Conservation (phyloP, 2,888 invertebrate species). For the Tholera decimalis region DNA sequence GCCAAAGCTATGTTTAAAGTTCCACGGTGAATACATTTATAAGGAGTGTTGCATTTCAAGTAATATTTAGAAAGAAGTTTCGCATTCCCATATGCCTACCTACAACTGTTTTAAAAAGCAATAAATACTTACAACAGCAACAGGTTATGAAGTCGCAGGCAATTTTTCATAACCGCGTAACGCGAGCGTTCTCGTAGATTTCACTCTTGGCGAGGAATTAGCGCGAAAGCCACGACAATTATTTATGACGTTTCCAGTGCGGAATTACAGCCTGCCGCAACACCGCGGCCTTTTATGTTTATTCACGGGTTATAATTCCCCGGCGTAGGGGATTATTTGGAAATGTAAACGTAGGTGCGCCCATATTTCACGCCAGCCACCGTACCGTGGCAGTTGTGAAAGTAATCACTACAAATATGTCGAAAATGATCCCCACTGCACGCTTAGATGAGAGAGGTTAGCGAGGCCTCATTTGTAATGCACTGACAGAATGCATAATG, state of each 20-base stretch:
- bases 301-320: slow-evolving; percentile 87
- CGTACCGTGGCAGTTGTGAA: slow-evolving; percentile 79
- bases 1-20: slow-evolving; percentile 3
- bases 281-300: slow-evolving; percentile 83
- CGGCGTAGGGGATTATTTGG: slow-evolving; percentile 83
- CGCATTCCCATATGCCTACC: slow-evolving; percentile 8
- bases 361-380: slow-evolving; percentile 82
- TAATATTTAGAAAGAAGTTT: slow-evolving; percentile 9
- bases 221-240: slow-evolving; percentile 84
- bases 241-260: slow-evolving; percentile 84
- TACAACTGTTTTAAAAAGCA: slow-evolving; percentile 31
- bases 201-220: slow-evolving; percentile 82
- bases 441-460: slow-evolving; percentile 68
- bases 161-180: slow-evolving; percentile 74
- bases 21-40: slow-evolving; percentile 12
- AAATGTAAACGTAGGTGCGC: slow-evolving; percentile 84
- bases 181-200: slow-evolving; percentile 80
- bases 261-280: slow-evolving; percentile 79
- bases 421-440: slow-evolving; percentile 80
- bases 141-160: slow-evolving; percentile 64
- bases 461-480: slow-evolving; percentile 78
- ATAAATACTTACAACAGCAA: slow-evolving; percentile 52
- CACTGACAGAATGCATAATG: slow-evolving; percentile 84
- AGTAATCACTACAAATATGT: slow-evolving; percentile 86
- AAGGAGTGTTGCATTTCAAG: slow-evolving; percentile 1